Percentiles rank a stretch among this genome's conserved stretches.
phyloP scores from a whole-genome alignment of 2,113 vertebrate genomes.

The Pseudonaja textilis region DNA sequence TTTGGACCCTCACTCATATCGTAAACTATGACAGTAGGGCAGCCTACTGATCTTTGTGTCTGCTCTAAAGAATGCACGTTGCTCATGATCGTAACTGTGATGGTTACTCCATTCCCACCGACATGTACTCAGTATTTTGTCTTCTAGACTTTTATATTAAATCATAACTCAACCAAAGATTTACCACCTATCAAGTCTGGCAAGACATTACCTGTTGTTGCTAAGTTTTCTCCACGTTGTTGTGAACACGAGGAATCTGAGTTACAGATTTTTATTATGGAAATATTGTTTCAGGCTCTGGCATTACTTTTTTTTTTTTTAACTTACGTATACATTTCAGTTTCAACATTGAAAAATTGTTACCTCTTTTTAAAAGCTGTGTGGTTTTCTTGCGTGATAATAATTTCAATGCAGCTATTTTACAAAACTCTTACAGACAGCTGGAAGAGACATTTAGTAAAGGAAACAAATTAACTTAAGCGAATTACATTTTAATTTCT shows the following conservation, averaged over 20 bases:
- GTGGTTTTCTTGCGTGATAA: conserved; percentile 16
- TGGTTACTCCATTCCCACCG: conserved; percentile 46
- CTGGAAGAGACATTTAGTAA: conserved; percentile 13
- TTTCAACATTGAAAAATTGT: conserved; percentile 4
- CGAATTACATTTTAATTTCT: conserved; percentile 14
- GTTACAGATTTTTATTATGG: conserved; percentile 20
- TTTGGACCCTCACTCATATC: neutral
- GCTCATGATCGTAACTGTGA: conserved; percentile 25
- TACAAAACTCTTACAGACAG: neutral
- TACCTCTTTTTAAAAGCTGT: neutral
- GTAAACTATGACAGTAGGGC: neutral
- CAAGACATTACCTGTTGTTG: conserved; percentile 18
- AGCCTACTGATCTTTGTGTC: neutral
- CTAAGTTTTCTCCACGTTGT: conserved; percentile 29
- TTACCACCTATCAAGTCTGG: conserved; percentile 42
- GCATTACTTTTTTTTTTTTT: neutral
- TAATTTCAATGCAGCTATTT: conserved; percentile 18
- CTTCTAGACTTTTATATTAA: conserved; percentile 45
- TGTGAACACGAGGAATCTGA: conserved; percentile 24
- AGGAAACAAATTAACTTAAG: conserved; percentile 6
- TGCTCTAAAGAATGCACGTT: conserved; percentile 25
- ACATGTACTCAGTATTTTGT: conserved; percentile 38
- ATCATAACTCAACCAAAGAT: conserved; percentile 55
- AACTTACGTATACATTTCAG: neutral
- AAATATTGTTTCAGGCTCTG: conserved; percentile 23